Evolutionary conservation across 2,113 vertebrate genomes (phyloP), one percentile per base, ranked within the genome.

Genomic region (Nothobranchius kuhntae): DNA sequence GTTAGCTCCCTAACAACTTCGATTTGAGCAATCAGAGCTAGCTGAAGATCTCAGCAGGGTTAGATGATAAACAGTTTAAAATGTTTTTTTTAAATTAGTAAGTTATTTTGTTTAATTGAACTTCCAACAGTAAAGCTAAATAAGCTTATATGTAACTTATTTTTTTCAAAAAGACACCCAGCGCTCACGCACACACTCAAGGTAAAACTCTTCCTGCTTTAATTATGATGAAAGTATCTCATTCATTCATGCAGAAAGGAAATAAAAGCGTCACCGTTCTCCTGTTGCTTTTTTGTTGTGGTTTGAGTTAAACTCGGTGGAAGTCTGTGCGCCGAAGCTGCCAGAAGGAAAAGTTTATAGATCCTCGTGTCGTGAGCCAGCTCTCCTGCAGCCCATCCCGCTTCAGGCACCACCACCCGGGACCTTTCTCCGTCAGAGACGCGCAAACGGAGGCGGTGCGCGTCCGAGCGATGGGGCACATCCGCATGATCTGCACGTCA

Each of bases 231-330:
- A 30, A 30, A 3, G 2, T 30, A 30, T 30, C 30, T 30, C 30
- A 30, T 30, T 30, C 30, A 30, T 30, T 30, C 30, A 30, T 30
- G 30, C 30, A 3, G 30, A 2, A 44, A 24, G 64, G 9, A 68
- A 6, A 59, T 0, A 50, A 7, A 45, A 72, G 79, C 57, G 77
- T 88, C 61, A 86, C 81, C 78, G 61, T 53, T 2, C 6, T 70
- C 13, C 44, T 70, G 61, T 67, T 81, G 76, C 67, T 74, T 42
- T 40, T 13, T n/a, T 12, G 54, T 6, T 35, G 48, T 51, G 53
- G 65, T 60, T 62, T 10, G 11, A 21, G 38, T 30, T 38, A 11
- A 12, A 1, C 21, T 63, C 36, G 17, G 11, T 9, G 12, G 38
- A 71, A 59, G 47, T 26, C 0, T 10, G 36, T 13, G 30, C 2